Evolutionary conservation across 2,113 vertebrate species (phyloP), one percentile per base, ranked within the genome.

Genomic region (Scortum barcoo): DNA sequence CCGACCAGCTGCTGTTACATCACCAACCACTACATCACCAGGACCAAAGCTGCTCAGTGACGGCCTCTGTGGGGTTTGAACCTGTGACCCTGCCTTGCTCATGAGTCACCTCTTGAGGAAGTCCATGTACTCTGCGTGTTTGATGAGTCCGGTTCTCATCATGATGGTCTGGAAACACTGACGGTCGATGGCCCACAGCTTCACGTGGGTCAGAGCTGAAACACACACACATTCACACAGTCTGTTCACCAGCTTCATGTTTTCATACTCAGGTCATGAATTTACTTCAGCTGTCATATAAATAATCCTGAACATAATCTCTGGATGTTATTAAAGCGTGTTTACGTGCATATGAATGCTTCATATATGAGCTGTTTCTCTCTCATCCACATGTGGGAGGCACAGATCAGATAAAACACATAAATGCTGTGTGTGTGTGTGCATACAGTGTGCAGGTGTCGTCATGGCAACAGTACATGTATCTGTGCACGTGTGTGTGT

Each of bases 121-220:
- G 92, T 99, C 98, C 97, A 98, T 99, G 93, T 99, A 98, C 86
- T 99, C 97, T 0, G 98, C 96, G 54, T 99, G 98, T 94, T 99
- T 99, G 96, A 99, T 99, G 90, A 99, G 96, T 83, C 98, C 98
- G 0, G 97, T 98, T 88, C 97, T 96, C 98, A 99, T 99, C 98
- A 99, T 99, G 93, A 99, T 98, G 84, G 98, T 99, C 93, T 99
- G 98, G 94, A 97, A 99, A 94, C 98, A 98, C 95, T 98, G 98
- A 76, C 97, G 96, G 94, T 99, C 97, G 80, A 99, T 98, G 78
- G 98, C 98, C 98, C 98, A 99, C 85, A 99, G 96, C 94, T 98
- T 98, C 95, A 99, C 97, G 73, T 97, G 96, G 70, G 96, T 95
- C 84, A 99, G 95, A 93, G 98, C 98, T 99, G 91, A 33, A 88